Evolutionary conservation across 92 coral and sea anemone species (phyloP).

Genomic region (Desmophyllum pertusum): DNA sequence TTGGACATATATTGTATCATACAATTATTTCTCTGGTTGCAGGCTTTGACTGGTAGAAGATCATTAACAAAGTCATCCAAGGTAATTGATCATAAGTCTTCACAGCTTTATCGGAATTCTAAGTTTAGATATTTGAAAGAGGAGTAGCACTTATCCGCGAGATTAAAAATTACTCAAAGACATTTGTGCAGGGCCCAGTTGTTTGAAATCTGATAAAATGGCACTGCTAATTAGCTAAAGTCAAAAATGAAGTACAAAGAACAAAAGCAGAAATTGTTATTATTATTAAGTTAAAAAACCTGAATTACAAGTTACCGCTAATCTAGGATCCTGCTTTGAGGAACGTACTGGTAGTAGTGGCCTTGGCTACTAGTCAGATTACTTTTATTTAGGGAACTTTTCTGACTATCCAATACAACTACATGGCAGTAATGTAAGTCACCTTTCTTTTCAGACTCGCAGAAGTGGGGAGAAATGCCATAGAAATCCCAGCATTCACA

Average conservation of each 20-base stretch:
- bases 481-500: slow-evolving; percentile 79
- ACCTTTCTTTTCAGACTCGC: slow-evolving; percentile 52
- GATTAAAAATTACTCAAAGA: not conserved
- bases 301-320: too few species aligned
- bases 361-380: too few species aligned
- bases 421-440: not conserved
- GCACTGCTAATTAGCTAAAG: too few species aligned
- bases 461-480: slow-evolving; percentile 69
- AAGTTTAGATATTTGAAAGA: not conserved
- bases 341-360: too few species aligned
- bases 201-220: too few species aligned
- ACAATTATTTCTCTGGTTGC: not conserved
- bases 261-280: too few species aligned
- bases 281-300: too few species aligned
- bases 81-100: not conserved
- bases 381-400: too few species aligned
- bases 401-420: not conserved
- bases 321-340: not conserved
- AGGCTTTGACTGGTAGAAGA: slow-evolving; percentile 43
- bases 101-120: not conserved
- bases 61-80: not conserved
- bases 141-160: too few species aligned
- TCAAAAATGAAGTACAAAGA: too few species aligned
- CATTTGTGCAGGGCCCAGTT: too few species aligned
- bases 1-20: not conserved